Base-by-base conservation (phyloP, 2,797 vertebrate genomes). In the Tolypeutes matacus region DNA sequence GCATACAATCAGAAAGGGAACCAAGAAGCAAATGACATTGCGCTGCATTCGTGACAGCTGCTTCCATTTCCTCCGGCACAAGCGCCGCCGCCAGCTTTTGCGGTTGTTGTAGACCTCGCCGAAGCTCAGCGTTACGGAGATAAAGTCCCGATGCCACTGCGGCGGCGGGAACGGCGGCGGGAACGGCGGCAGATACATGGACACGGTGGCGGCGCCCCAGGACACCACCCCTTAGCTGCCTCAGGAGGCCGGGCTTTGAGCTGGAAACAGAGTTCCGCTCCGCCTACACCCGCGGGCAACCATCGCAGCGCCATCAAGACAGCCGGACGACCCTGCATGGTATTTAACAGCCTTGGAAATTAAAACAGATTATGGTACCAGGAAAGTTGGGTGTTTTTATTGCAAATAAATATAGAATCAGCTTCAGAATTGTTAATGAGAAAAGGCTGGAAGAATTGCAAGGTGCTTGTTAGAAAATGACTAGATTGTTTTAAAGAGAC, bases 61-160 rank as follows among this genome's bases (percentile, higher is more conserved):
- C 97, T 99, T 99, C 99, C 99, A 99, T 98, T 99, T 99, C 99
- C 99, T 98, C 99, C 98, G 99, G 96, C 98, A 99, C 46, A 99
- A 99, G 97, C 98, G 99, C 90, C 99, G 98, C 97, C 99, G 98
- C 99, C 98, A 98, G 97, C 98, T 98, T 97, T 99, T 99, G 97
- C 98, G 98, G 97, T 99, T 99, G 60, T 98, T 99, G 97, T 99
- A 99, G 92, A 96, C 95, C 81, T 98, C 97, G 67, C 96, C 98
- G 34, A 98, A 98, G 85, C 98, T 94, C 70, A 99, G 98, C 81
- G 98, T 99, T 95, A 99, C 96, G 80, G 99, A 99, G 62, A 99
- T 98, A 96, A 99, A 99, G 91, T 99, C 99, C 97, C 98, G 98
- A 89, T 98, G 98, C 86, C 98, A 97, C 23, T n/a, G n/a, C n/a